These are phyloP conservation scores for Psittacula cyanocephala DNA, from an alignment of 2,113 vertebrate species.

Conservation along the genomic window DNA sequence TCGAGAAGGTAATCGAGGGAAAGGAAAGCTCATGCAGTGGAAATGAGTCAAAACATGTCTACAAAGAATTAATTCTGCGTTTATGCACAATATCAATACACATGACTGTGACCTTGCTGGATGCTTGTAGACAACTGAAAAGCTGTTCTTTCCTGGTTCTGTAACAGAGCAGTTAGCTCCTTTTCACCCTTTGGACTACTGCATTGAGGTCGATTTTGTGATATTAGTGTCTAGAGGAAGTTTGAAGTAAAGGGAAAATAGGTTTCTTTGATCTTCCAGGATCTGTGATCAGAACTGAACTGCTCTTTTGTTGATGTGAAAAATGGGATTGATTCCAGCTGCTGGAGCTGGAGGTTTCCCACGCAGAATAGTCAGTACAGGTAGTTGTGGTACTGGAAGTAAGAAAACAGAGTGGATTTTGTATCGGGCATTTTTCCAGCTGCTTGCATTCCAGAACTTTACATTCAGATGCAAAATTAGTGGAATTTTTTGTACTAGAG, in stretches of 20 bases:
- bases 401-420: background rate
- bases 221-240: background rate
- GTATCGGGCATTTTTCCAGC: background rate
- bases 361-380: fast-evolving
- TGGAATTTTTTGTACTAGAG: background rate
- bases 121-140: background rate
- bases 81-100: background rate
- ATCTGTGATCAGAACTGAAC: background rate
- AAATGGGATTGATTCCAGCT: background rate
- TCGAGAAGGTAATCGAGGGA: background rate
- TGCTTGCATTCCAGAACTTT: background rate
- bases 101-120: background rate
- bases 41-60: background rate
- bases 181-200: background rate
- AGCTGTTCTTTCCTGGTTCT: background rate
- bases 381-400: background rate
- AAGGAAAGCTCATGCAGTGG: background rate
- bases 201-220: background rate
- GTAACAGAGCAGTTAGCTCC: background rate
- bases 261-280: background rate
- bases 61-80: background rate
- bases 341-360: background rate
- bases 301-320: background rate
- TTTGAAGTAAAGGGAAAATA: background rate
- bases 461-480: background rate